Evolutionary conservation across 23 tunicate genomes (phyloP).

Genomic region (Halocynthia roretzi): DNA sequence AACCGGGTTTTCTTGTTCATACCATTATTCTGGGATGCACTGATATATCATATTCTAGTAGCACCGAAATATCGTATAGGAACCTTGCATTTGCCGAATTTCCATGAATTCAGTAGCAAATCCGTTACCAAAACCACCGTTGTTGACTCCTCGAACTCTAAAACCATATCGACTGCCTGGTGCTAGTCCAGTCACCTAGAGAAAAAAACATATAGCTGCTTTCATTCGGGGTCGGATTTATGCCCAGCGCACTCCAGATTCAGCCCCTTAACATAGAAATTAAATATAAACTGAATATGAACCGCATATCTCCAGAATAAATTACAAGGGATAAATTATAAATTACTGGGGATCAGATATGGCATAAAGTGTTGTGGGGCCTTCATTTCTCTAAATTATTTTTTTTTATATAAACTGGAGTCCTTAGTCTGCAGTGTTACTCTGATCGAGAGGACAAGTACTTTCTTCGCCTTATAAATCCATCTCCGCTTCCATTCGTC

Average conservation of each 20-base stretch:
- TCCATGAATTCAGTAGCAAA: slow-evolving; percentile 35
- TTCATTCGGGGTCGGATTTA: neutral
- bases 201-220: neutral
- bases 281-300: no score
- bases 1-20: no score
- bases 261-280: no score
- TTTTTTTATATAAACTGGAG: neutral
- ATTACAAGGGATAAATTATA: no score
- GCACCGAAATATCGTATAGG: neutral
- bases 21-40: no score
- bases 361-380: no score
- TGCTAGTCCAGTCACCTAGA: slow-evolving; percentile 51
- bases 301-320: no score
- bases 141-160: slow-evolving; percentile 65
- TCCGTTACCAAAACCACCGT: slow-evolving; percentile 73
- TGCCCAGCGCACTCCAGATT: no score
- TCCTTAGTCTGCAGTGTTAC: neutral
- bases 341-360: no score
- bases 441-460: no score
- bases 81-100: slow-evolving; percentile 74
- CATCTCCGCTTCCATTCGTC: neutral
- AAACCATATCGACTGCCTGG: slow-evolving; percentile 64
- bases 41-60: no score
- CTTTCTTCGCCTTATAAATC: neutral
- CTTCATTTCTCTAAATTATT: neutral